Evolutionary conservation across 1,140 invertebrate species (phyloP).

Genomic region (Drosophila kikkawai): DNA sequence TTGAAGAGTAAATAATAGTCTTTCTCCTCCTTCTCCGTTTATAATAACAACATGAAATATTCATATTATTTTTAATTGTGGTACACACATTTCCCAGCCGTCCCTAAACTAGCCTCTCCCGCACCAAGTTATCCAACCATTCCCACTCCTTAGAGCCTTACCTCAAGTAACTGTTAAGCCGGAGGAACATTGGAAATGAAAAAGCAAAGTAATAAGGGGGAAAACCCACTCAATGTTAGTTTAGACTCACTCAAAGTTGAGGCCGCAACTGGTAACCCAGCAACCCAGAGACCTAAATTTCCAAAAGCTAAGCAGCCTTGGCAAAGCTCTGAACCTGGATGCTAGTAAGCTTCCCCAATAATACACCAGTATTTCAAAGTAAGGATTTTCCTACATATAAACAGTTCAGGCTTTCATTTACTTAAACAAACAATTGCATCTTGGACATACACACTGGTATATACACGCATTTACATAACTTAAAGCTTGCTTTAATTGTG

Average conservation of each 20-base stretch:
- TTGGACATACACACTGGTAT: slow-evolving; percentile 59
- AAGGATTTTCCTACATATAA: slow-evolving; percentile 23
- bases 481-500: slow-evolving; percentile 60
- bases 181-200: slow-evolving; percentile 27
- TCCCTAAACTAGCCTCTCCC: slow-evolving; percentile 22
- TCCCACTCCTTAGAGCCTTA: slow-evolving; percentile 16
- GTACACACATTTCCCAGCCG: slow-evolving; percentile 15
- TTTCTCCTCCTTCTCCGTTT: neutral
- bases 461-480: slow-evolving; percentile 56
- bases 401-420: slow-evolving; percentile 49
- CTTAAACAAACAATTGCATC: slow-evolving; percentile 49
- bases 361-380: slow-evolving; percentile 1
- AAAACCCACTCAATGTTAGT: slow-evolving; percentile 12
- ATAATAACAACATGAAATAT: slow-evolving; percentile 18
- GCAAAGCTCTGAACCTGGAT: slow-evolving; percentile 6
- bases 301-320: slow-evolving; percentile 32
- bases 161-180: slow-evolving; percentile 33
- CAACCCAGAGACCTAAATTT: slow-evolving; percentile 43
- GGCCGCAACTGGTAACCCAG: slow-evolving; percentile 42
- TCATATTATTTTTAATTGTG: slow-evolving; percentile 22
- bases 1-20: neutral
- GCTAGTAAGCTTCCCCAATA: slow-evolving; percentile 1
- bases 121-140: slow-evolving; percentile 58
- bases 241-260: slow-evolving; percentile 40
- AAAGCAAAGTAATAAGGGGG: slow-evolving; percentile 1